Base-by-base conservation (phyloP, 1,140 invertebrate species). In the Bombus cullumanus region DNA sequence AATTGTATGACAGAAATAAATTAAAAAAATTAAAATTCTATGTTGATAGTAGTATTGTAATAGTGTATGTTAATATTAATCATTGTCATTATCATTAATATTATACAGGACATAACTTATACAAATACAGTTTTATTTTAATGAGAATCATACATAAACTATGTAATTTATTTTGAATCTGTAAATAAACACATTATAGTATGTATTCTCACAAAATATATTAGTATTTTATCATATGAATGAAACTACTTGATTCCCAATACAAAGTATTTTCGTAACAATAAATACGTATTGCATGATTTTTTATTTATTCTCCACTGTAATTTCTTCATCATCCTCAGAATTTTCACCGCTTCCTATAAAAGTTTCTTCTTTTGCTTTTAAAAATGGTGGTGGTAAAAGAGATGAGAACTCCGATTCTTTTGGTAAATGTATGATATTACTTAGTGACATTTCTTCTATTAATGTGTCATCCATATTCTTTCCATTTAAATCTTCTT, bases 321-420 rank as follows among this genome's bases (percentile, higher is more conserved):
- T 83, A 59, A 80, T 34, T 18, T n/a, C 22, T 47, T 85, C 83
- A 31, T 93, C 92, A 41, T 93, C 92, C 64, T 95, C 94, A 0
- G 94, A 95, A 89, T 95, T 95, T 87, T 95, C 94, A 47, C 95
- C 95, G 73, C 92, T 94, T 6, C 94, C 94, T 37, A 92, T 53
- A 86, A 95, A 95, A 41, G 91, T 94, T 90, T 95, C 94, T 76
- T 95, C 95, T 37, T 83, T 80, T 13, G 74, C 62, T 66, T 86
- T 90, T 12, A 94, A 84, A 83, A 90, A 89, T 10, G 77, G 34
- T 12, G 87, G 66, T 71, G 87, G 69, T n/a, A 86, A 12, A n/a
- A 53, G 69, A 4, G 66, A 59, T 9, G 75, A 39, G 43, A 89
- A 83, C 39, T 66, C 75, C 1, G 28, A 62, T 41, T 37, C 62